Evolutionary conservation across 1,140 invertebrate genomes (phyloP), one percentile per base, ranked within the genome.

Genomic region (Lysiphlebus fabarum): DNA sequence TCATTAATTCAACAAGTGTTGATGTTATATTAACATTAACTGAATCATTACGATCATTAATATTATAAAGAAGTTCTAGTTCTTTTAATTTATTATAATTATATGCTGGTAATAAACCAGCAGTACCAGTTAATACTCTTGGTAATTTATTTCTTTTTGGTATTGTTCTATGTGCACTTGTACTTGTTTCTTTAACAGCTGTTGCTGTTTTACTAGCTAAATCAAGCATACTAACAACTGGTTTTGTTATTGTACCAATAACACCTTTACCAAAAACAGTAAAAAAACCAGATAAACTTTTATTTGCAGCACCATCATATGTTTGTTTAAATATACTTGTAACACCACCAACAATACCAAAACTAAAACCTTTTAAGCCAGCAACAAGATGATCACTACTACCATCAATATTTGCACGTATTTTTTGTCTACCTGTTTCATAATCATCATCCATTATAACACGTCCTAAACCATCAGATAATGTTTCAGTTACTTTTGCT

Each of bases 191-290:
- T 63, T 94, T 81, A 7, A 98, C 85, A 58, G 95, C 95, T 66
- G 88, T 89, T 4, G 96, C 95, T 9, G 95, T 90, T 73, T 96
- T 94, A 1, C 94, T 89, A 1, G 95, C 94, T 59, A 98, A 85
- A 82, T 99, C 96, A 40, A 99, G 80, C 42, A 99, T 86, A 14
- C 96, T 96, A 56, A 96, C 93, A 5, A 97, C 90, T 4, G 96
- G 95, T 81, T 99, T 98, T 0, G 95, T 95, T 2, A 99, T 89
- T 8, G 95, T 96, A 38, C 96, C 96, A 45, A 98, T 89, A 6
- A 97, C 80, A 14, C 96, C 96, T 83, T 95, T 97, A 26, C 93
- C 92, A 45, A 98, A 81, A 7, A 96, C 96, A 64, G 90, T 86
- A 42, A 98, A 82, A 63, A 98, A 88, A 6, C 96, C 96, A 60